Evolutionary conservation across 2,888 invertebrate genomes (phyloP), one percentile per base, ranked within the genome.

Genomic region (Aporophyla lueneburgensis): DNA sequence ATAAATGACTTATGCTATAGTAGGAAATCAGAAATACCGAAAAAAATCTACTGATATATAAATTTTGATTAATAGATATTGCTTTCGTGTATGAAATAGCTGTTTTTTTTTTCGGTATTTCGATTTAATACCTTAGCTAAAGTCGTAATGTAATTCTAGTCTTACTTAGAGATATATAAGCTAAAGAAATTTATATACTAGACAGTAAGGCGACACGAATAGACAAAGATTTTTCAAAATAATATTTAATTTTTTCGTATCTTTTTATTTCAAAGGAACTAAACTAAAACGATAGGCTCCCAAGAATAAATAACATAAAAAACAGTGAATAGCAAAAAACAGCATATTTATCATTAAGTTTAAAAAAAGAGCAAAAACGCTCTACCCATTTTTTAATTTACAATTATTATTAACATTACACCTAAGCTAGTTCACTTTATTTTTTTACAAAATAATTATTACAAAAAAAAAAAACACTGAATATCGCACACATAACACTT

Each of bases 371-470:
- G 65, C 78, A 86, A 85, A 87, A 85, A 85, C 86, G 87, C 78
- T 72, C 81, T 76, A 84, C 88, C 84, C 86, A 58, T 71, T 43
- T 51, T 71, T 77, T 24, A 69, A 76, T 79, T 62, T 59, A 83
- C 68, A 81, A 85, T 82, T 83, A 86, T 75, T 87, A 79, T 83
- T 80, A 86, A 68, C 71, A 63, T 84, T 78, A 78, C 16, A 83
- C 79, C 83, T 88, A 87, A 40, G 51, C 86, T 85, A 87, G 71
- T 80, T 88, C 83, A 87, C 83, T 58, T 76, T 78, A 77, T 72
- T 74, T 49, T 77, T 80, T 66, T 80, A 87, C 86, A 88, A 87
- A 88, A 88, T 81, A 76, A 87, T 80, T 78, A 87, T 80, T 77
- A 33, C 33, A 33, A 33, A 40, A 2, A 67, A 74, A 76, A 77